Evolutionary conservation across 2,797 vertebrate species (phyloP).

Genomic region (Lerista edwardsae): DNA sequence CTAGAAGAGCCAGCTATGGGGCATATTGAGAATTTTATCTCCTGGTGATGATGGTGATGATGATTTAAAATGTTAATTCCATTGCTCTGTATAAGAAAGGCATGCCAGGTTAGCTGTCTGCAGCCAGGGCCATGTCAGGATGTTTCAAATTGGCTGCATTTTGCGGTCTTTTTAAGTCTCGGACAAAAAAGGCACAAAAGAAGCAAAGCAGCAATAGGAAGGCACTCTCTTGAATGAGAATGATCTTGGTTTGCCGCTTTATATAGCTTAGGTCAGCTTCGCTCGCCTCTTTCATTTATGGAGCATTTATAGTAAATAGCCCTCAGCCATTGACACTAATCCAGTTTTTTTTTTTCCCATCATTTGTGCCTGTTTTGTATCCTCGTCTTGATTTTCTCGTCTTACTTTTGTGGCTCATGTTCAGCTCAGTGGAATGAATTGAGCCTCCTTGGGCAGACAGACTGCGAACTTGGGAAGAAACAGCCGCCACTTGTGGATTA

Average conservation of each 20-base stretch:
- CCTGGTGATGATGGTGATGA: too few species aligned
- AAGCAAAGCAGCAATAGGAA: background rate
- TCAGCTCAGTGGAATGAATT: too few species aligned
- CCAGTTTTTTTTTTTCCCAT: background rate
- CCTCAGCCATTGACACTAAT: background rate
- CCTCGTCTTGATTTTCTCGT: conserved; percentile 2
- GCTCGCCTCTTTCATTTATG: background rate
- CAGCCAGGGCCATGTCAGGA: background rate
- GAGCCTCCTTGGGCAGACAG: too few species aligned
- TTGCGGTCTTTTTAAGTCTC: conserved; percentile 8
- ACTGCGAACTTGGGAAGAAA: too few species aligned
- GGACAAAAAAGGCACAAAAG: background rate
- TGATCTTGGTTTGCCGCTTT: background rate
- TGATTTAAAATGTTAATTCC: too few species aligned
- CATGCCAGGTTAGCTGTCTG: conserved; percentile 13
- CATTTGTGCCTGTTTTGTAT: background rate
- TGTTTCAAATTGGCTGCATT: conserved; percentile 9
- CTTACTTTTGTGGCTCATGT: conserved; percentile 12
- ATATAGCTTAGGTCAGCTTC: conserved; percentile 5
- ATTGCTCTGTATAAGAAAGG: too few species aligned
- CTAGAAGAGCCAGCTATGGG: too few species aligned
- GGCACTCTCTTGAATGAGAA: background rate
- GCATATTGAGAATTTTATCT: too few species aligned
- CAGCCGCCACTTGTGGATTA: too few species aligned
- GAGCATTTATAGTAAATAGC: background rate